Percentiles rank a stretch among this genome's conserved stretches.
phyloP scores from a whole-genome alignment of 2,888 invertebrate genomes.

The Ellobium chinense region DNA sequence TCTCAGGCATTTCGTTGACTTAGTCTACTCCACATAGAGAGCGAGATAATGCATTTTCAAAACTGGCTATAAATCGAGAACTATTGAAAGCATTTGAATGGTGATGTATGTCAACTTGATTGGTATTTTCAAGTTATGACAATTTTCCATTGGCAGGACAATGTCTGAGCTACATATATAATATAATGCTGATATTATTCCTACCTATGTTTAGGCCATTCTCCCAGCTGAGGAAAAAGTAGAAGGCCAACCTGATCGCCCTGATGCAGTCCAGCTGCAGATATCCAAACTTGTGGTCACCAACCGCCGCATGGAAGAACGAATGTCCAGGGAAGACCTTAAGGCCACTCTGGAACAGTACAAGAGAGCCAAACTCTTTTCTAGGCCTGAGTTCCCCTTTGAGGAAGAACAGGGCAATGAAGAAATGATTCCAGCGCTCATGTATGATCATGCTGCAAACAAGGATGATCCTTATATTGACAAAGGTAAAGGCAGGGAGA shows the following conservation, averaged over 20 bases:
- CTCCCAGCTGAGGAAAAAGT: slow-evolving; percentile 86
- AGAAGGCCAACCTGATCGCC: slow-evolving; percentile 90
- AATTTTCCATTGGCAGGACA: no score
- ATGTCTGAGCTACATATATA: no score
- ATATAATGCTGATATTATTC: no score
- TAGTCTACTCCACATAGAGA: no score
- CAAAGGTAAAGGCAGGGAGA: slow-evolving; percentile 56
- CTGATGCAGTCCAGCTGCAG: slow-evolving; percentile 91
- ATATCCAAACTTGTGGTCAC: slow-evolving; percentile 87
- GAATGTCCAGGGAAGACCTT: slow-evolving; percentile 84
- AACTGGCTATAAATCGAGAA: no score
- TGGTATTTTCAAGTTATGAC: background rate
- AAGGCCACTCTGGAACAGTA: slow-evolving; percentile 89
- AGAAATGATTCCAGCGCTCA: slow-evolving; percentile 58
- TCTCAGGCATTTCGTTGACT: no score
- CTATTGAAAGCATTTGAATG: no score
- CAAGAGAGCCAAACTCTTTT: slow-evolving; percentile 87
- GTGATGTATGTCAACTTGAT: no score
- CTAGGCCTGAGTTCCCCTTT: slow-evolving; percentile 63
- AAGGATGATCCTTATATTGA: slow-evolving; percentile 69
- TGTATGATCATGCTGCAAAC: slow-evolving; percentile 61
- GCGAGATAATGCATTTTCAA: no score
- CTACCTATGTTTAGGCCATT: slow-evolving; percentile 83
- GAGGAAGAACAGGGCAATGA: slow-evolving; percentile 40
- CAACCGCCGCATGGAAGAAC: slow-evolving; percentile 84